Base-by-base conservation (phyloP, 2,888 invertebrate genomes). In the Standfussiana lucernea region DNA sequence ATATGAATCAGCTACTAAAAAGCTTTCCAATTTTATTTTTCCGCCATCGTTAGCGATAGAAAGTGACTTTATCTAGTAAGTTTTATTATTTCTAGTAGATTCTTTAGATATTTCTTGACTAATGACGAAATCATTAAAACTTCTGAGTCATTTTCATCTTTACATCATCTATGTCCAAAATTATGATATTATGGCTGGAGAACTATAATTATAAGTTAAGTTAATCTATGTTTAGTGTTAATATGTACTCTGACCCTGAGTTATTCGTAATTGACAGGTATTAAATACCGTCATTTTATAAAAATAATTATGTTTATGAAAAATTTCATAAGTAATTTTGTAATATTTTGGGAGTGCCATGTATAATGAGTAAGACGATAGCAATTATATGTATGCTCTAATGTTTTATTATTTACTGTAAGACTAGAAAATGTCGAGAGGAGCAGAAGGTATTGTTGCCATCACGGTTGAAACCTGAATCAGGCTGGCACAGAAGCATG, bases 151-250 rank as follows among this genome's bases (percentile, higher is more conserved):
- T 67, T 45, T 2, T 35, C 50, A 68, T 74, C 40, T 72, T 75
- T 35, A 35, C 47, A 45, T 53, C 77, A 75, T 37, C 40, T 53
- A 50, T 70, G 72, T 66, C 42, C n/a, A 72, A 82, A 59, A 84
- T 77, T 53, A 77, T 77, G 71, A 53, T 77, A 37, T 72, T 85
- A 75, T 42, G n/a, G 32, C 18, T 62, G 35, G 35, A 78, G 62
- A 71, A 75, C 83, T 88, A 83, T 87, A 86, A 88, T 88, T 87
- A 86, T 80, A 77, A 64, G 42, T 66, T 68, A 35, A 47, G 28
- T 35, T 69, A 82, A 86, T 80, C 40, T 75, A 32, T 64, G 42
- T 74, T 80, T 75, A 82, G 71, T 67, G 72, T 66, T 79, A 79
- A 80, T 80, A n/a, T 68, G 68, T 68, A 40, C 69, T n/a, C 24